These are phyloP conservation scores for Coptodon bakossiorum DNA, from an alignment of 2,113 vertebrate species.

Conservation along the genomic window DNA sequence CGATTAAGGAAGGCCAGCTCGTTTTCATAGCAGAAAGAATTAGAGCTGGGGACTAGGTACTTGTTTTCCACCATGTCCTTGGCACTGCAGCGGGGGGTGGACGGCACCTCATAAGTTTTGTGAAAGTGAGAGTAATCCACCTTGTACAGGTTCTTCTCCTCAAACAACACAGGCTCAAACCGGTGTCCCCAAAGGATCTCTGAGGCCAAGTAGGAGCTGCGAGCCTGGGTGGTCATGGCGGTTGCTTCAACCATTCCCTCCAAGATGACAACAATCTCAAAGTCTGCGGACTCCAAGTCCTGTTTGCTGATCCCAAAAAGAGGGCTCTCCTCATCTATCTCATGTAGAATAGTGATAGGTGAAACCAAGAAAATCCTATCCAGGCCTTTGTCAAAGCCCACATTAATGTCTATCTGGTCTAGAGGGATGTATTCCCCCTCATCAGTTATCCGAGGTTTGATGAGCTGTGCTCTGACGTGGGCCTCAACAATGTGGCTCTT, in stretches of 20 bases:
- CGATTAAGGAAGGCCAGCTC: constrained; percentile 93
- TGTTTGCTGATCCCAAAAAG: constrained; percentile 90
- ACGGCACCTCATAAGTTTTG: constrained; percentile 96
- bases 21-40: constrained; percentile 95
- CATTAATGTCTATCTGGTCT: constrained; percentile 96
- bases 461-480: constrained; percentile 91
- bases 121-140: constrained; percentile 98
- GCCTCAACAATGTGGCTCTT: constrained; percentile 99
- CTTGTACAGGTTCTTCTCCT: constrained; percentile 96
- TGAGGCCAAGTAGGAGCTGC: constrained; percentile 92
- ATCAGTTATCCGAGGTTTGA: constrained; percentile 90
- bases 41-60: constrained; percentile 84
- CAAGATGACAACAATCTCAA: constrained; percentile 96
- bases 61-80: constrained; percentile 97
- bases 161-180: constrained; percentile 92
- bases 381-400: constrained; percentile 96
- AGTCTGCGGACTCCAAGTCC: constrained; percentile 90
- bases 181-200: constrained; percentile 97
- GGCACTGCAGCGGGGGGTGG: constrained; percentile 92
- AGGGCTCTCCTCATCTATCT: constrained; percentile 92
- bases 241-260: constrained; percentile 99
- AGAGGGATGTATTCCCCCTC: constrained; percentile 96
- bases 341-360: constrained; percentile 92
- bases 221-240: constrained; percentile 95
- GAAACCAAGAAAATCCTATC: constrained; percentile 97